Evolutionary conservation across 2,797 vertebrate species (phyloP), one percentile per base, ranked within the genome.

Genomic region (Varecia variegata): DNA sequence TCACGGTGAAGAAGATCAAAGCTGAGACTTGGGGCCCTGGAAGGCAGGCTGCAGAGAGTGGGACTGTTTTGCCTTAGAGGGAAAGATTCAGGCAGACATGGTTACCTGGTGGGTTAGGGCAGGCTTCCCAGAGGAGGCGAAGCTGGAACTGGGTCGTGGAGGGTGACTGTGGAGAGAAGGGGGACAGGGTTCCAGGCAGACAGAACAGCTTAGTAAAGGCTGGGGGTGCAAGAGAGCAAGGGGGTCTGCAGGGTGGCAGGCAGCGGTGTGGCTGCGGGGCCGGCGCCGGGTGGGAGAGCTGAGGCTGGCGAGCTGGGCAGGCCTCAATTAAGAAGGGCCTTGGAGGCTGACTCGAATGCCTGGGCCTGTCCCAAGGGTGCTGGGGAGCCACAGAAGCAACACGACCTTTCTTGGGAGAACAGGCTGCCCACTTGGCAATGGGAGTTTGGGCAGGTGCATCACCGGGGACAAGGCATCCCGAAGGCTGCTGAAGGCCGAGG

Each of bases 191-290:
- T 60, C 47, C 43, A n/a, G 30, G n/a, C 3, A 85, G 67, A 83
- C 17, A 58, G 52, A 30, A 82, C 17, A 13, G 17, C 43, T 58
- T 5, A 1, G 15, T 15, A 20, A 40, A 58, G 58, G 6, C 2
- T 2, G 1, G 5, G 38, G 30, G 13, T 13, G 15, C 13, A 4
- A 38, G 1, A 40, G n/a, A 68, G 35, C 1, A 0, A 9, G 18
- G n/a, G 0, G 35, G 12, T 40, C 58, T 54, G 32, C 58, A 68
- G 35, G 27, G 27, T 8, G 45, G 62, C 35, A 65, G 43, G 58
- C 18, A 40, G 40, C 11, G 0, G 35, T 5, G 27, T 1, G 60
- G n/a, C 71, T 38, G 6, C 12, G 2, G 52, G 43, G 17, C 18
- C 10, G 27, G 54, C n/a, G 23, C 1, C 2, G 18, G 54, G 47